phyloP scores from a whole-genome alignment of 1,140 invertebrate genomes.

The Trichonephila inaurata region DNA sequence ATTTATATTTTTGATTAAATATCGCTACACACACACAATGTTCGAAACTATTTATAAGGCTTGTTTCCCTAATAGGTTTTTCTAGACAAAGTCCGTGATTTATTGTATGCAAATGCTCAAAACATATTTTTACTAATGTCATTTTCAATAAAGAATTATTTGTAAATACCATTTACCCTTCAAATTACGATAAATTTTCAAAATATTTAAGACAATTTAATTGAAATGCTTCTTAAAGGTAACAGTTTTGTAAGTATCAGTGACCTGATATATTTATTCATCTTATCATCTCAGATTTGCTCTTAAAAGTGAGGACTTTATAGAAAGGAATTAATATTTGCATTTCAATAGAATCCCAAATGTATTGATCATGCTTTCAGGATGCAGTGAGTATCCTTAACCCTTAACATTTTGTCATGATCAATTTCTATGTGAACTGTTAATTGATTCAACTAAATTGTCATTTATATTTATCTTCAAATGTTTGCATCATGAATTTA shows the following conservation, averaged over 20 bases:
- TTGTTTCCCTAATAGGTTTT: too few species aligned
- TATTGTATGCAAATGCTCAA: too few species aligned
- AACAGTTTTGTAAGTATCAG: neutral
- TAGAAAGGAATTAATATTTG: neutral
- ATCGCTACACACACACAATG: too few species aligned
- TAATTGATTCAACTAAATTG: neutral
- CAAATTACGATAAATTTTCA: neutral
- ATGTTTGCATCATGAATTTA: neutral
- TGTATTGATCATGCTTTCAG: neutral
- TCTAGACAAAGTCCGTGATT: too few species aligned
- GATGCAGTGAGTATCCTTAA: neutral
- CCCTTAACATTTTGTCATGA: neutral
- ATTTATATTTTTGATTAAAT: too few species aligned
- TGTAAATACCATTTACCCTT: neutral
- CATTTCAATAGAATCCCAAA: neutral
- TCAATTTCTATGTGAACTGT: neutral
- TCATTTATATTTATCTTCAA: neutral
- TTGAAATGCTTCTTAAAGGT: neutral
- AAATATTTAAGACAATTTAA: neutral
- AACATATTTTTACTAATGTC: too few species aligned
- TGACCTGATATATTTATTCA: neutral
- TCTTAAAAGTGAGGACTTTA: neutral
- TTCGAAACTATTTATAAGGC: too few species aligned
- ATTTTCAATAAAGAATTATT: neutral
- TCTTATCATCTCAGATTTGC: neutral